Evolutionary conservation across 2,113 vertebrate genomes (phyloP).

Genomic region (Tenebrosternarchus preto): DNA sequence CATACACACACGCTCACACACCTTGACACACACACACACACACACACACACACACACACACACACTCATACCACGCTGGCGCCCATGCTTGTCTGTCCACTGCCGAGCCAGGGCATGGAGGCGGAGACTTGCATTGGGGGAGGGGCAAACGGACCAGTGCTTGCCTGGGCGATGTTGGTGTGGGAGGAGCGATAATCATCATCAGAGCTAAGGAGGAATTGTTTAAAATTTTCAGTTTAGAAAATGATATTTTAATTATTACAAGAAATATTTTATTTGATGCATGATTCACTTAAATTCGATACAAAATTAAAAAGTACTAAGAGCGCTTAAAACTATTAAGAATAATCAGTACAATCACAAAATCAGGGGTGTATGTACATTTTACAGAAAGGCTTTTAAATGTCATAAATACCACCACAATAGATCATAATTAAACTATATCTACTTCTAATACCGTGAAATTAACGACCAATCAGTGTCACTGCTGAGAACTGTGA

Average conservation of each 20-base stretch:
- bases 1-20: conserved; percentile 95
- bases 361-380: too few species aligned
- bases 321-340: too few species aligned
- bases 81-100: conserved; percentile 93
- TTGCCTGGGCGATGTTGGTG: conserved; percentile 86
- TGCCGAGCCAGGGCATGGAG: conserved; percentile 96
- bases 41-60: not conserved
- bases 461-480: too few species aligned
- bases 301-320: too few species aligned
- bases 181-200: conserved; percentile 91
- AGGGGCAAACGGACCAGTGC: conserved; percentile 75
- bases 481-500: too few species aligned
- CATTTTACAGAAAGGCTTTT: too few species aligned
- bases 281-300: not conserved
- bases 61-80: conserved; percentile 86
- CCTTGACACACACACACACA: too few species aligned
- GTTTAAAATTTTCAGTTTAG: not conserved
- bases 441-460: not conserved
- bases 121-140: conserved; percentile 83
- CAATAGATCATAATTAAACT: not conserved
- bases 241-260: too few species aligned
- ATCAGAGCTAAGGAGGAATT: conserved; percentile 82
- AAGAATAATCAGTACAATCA: too few species aligned
- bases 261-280: not conserved
- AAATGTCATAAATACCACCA: too few species aligned